Evolutionary conservation across 2,113 vertebrate species (phyloP), one percentile per base, ranked within the genome.

Genomic region (Micronycteris hirsuta): DNA sequence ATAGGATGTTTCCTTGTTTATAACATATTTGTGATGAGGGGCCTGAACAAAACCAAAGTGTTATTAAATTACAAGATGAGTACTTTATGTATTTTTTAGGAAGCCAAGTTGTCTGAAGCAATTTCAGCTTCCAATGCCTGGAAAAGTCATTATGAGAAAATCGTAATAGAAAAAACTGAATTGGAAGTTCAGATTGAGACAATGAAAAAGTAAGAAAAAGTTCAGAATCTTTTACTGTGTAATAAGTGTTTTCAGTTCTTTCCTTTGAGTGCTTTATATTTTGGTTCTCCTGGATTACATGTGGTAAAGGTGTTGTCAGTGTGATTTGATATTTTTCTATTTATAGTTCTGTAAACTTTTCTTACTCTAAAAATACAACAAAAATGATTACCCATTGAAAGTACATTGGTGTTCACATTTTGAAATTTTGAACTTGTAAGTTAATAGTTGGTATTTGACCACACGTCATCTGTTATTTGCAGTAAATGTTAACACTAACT

Each of bases 191-290:
- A 99, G 78, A 95, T 91, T 8, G 98, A 98, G 93, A 93, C 97
- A 52, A 97, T 99, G 88, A 98, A 98, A 96, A 98, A 98, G 99
- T 99, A 97, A 98, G 98, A 97, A 87, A 91, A 85, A 45, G 78
- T 15, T 61, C 78, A 41, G 31, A 28, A 17, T 88, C 3, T 82
- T 96, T 70, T 91, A 67, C 1, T 80, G 65, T 86, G 68, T 65
- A 74, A 87, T 41, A 36, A 47, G 14, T 63, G 6, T 78, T 97
- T 88, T 88, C 36, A 74, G 22, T 86, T 89, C 63, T 73, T 80
- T 61, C n/a, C 33, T 54, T 73, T 76, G 15, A 87, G 3, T 26
- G 31, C 6, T 86, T 85, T 80, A 4, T 83, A 80, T 68, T 77
- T 93, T 74, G 41, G 4, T 63, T 76, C 13, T 94, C 73, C 36